phyloP scores from a whole-genome alignment of 1,140 invertebrate species.

The Daktulosphaira vitifoliae region DNA sequence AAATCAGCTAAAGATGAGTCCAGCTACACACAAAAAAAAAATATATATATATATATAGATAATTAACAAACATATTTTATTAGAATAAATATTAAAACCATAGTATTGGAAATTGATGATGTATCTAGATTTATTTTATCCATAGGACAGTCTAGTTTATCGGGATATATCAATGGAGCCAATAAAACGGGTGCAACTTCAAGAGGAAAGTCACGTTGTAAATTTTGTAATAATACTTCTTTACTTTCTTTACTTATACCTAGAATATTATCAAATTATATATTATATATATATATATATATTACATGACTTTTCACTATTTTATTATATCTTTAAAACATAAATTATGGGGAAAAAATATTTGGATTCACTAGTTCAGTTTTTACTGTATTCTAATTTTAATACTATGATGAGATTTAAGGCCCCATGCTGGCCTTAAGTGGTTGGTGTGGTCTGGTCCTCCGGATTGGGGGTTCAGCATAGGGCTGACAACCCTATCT shows the following conservation, averaged over 20 bases:
- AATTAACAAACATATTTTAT: conserved; percentile 2
- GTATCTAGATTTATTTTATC: conserved; percentile 47
- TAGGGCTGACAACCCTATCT: not conserved
- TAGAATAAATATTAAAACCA: conserved; percentile 44
- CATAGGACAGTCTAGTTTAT: conserved; percentile 58
- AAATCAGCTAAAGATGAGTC: conserved; percentile 68
- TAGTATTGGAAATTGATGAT: conserved; percentile 51
- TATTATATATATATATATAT: conserved; percentile 7
- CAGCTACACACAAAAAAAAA: conserved; percentile 42
- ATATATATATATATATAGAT: not conserved
- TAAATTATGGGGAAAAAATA: too few species aligned
- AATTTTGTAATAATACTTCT: conserved; percentile 66
- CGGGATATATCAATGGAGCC: conserved; percentile 73
- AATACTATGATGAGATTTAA: too few species aligned
- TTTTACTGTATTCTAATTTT: too few species aligned
- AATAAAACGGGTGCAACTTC: conserved; percentile 79
- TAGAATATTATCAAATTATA: conserved; percentile 42
- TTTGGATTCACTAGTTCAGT: too few species aligned
- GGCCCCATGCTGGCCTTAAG: too few species aligned
- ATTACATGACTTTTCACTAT: too few species aligned
- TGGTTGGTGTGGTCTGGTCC: too few species aligned
- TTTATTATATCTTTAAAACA: too few species aligned
- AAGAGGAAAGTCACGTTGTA: conserved; percentile 76
- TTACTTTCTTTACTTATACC: conserved; percentile 60
- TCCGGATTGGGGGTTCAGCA: too few species aligned